phyloP scores from a whole-genome alignment of 2,113 vertebrate genomes.

The Colius striatus region DNA sequence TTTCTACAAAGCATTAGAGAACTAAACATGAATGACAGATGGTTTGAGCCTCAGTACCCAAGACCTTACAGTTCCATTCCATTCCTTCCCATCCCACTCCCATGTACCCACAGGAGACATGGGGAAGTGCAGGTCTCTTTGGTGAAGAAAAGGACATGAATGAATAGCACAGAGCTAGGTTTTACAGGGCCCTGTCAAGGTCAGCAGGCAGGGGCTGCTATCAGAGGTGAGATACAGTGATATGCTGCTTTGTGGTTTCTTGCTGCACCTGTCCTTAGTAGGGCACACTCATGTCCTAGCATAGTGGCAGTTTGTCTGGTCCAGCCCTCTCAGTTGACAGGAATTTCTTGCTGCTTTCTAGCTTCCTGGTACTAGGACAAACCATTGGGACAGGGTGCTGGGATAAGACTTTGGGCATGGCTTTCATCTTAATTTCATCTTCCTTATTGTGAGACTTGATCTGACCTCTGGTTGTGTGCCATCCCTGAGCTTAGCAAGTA shows the following conservation, averaged over 20 bases:
- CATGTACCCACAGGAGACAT: fast-evolving
- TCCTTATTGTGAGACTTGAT: not conserved
- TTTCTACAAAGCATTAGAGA: not conserved
- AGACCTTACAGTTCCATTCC: not conserved
- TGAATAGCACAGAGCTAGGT: not conserved
- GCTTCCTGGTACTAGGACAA: not conserved
- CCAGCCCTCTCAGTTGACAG: not conserved
- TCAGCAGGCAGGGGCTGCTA: not conserved
- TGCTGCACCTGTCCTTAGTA: not conserved
- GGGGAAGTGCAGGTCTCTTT: not conserved
- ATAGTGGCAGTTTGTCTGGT: fast-evolving
- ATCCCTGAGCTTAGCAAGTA: not conserved
- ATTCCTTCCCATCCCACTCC: not conserved
- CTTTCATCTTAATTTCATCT: not conserved
- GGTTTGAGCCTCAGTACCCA: not conserved
- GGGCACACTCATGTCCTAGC: fast-evolving
- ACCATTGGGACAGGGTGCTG: not conserved
- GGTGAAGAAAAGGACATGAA: not conserved
- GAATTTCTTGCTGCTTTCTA: not conserved
- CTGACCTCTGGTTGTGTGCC: not conserved
- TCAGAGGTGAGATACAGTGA: not conserved
- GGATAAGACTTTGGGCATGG: not conserved
- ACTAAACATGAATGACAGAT: not conserved
- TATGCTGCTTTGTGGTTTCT: not conserved
- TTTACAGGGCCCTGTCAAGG: not conserved